phyloP scores from a whole-genome alignment of 2,888 invertebrate species.

The Dryadula phaetusa region DNA sequence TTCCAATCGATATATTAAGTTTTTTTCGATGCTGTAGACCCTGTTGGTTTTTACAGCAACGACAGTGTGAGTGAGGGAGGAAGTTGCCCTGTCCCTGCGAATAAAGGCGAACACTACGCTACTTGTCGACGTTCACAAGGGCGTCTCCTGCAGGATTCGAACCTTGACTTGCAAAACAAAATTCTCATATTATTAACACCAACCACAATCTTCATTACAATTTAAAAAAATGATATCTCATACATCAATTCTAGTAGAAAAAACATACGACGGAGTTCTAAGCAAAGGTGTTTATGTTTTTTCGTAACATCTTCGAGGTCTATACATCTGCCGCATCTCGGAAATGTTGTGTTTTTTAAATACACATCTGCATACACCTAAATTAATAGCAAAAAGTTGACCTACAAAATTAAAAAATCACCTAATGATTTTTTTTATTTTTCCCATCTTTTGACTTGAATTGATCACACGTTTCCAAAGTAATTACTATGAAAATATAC shows the following conservation, averaged over 20 bases:
- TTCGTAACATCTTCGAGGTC: conserved; percentile 77
- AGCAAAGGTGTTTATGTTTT: conserved; percentile 71
- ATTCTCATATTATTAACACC: conserved; percentile 1
- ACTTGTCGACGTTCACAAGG: too few relatives aligned
- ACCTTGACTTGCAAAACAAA: too few relatives aligned
- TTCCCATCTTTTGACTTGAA: conserved; percentile 44
- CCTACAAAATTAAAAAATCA: conserved; percentile 75
- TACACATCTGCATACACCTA: conserved; percentile 76
- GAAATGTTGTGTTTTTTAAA: conserved; percentile 66
- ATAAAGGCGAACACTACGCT: too few relatives aligned
- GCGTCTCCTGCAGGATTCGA: too few relatives aligned
- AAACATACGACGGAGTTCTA: conserved; percentile 60
- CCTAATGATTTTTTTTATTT: conserved; percentile 49
- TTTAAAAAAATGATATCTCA: conserved; percentile 5
- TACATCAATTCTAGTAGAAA: conserved; percentile 46
- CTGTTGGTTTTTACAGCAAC: too few relatives aligned
- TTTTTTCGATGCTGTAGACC: too few relatives aligned
- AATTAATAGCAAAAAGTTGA: conserved; percentile 81
- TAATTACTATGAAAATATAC: conserved; percentile 45
- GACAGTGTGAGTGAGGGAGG: too few relatives aligned
- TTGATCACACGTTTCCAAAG: conserved; percentile 5
- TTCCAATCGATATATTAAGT: too few relatives aligned
- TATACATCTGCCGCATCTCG: conserved; percentile 76
- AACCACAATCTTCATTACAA: neutral
- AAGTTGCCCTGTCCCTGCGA: too few relatives aligned